phyloP scores from a whole-genome alignment of 2,113 vertebrate genomes.

The Siphamia tubifer region DNA sequence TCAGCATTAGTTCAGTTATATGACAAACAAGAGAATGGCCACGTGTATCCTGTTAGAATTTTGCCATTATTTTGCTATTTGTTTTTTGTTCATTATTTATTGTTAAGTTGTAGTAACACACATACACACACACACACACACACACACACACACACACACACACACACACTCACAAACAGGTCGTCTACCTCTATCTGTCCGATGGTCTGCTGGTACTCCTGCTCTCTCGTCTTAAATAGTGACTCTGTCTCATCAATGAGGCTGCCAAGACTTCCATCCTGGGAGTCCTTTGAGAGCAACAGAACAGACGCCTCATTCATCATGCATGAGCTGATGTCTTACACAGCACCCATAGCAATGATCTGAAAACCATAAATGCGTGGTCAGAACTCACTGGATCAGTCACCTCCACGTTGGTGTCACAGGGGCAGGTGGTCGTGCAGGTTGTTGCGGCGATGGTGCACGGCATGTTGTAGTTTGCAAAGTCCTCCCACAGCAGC shows the following conservation, averaged over 20 bases:
- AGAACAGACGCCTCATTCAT: conserved; percentile 46
- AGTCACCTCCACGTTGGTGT: conserved; percentile 78
- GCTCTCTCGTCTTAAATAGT: conserved; percentile 94
- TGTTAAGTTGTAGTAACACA: no score
- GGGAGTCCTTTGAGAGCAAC: conserved; percentile 69
- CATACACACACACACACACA: not conserved
- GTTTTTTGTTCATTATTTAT: no score
- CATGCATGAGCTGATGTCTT: conserved; percentile 45
- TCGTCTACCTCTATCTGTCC: conserved; percentile 92
- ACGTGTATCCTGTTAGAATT: no score
- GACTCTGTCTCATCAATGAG: conserved; percentile 95
- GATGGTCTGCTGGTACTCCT: conserved; percentile 97
- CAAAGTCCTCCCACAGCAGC: conserved; percentile 96
- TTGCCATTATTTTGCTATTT: no score
- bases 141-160: not conserved
- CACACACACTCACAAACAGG: not conserved
- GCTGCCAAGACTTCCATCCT: conserved; percentile 93
- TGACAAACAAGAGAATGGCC: no score
- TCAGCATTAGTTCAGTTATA: no score
- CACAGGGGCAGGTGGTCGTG: conserved; percentile 11
- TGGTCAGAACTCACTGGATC: conserved; percentile 71
- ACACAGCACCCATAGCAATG: conserved; percentile 24
- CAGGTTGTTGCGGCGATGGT: conserved; percentile 18
- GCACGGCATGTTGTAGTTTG: conserved; percentile 89
- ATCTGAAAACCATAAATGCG: not conserved